Base-by-base conservation (phyloP, 2,888 invertebrate genomes). In the Epinotia bilunana region DNA sequence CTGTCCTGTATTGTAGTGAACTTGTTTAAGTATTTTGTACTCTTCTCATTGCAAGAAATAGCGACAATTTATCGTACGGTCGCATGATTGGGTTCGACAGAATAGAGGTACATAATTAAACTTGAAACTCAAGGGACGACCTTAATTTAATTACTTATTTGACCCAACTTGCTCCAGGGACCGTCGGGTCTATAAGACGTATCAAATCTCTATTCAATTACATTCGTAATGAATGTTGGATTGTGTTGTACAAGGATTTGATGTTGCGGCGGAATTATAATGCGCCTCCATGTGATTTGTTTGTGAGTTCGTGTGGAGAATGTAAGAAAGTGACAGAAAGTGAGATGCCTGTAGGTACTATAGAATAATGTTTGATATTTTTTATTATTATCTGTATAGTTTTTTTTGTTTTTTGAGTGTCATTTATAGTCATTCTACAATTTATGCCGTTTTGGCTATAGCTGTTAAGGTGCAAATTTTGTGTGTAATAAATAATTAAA, bases 61-160 rank as follows among this genome's bases (percentile, higher is more conserved):
- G 33, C 33, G 33, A 6, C 33, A 6, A 77, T 77, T 76, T 78
- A 76, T 77, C 73, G 77, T 70, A 71, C 58, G 55, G 39, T 64
- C 67, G 64, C 62, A 74, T 78, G 77, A 79, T 79, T 79, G 78
- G 80, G 72, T 64, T 61, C 53, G 28, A 72, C 75, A 70, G 75
- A 78, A 79, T 80, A 78, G 79, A 83, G 79, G 81, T 80, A 83
- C 82, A 82, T 86, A 84, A 85, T 86, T 86, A 84, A 85, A 84
- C 81, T 81, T 64, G 75, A 72, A 81, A 77, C 81, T 83, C 86
- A 82, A 83, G 76, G 80, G 84, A 58, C 73, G 74, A 77, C 83
- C 84, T 81, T 82, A 85, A 89, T 89, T 89, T 86, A 89, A 89
- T 89, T 88, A 89, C 86, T 82, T 83, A 85, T 87, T 88, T 86